Base-by-base conservation (phyloP, 2,797 vertebrate species). In the Megalops cyprinoides region DNA sequence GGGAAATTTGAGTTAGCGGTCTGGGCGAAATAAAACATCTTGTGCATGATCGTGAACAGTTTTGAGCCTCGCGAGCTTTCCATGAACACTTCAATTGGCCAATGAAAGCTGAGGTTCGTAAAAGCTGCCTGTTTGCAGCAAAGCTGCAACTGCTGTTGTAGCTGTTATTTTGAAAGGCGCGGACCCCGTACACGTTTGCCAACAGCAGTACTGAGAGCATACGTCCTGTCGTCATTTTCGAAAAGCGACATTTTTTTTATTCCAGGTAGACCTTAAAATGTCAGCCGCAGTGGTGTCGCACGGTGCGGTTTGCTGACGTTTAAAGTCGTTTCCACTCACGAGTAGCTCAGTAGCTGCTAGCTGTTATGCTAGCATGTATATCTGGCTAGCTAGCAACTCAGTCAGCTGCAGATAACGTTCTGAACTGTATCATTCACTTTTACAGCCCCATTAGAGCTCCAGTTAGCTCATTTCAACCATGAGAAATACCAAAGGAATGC, bases 61-160 rank as follows among this genome's bases (percentile, higher is more conserved):
- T 9, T n/a, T 7, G 48, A 23, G 51, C 37, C 15, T 25, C 51
- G 51, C 67, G 67, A 74, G 51, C 51, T 48, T 56, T 80, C 62
- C 51, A 53, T 39, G 39, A 46, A 49, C 25, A 56, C 51, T 8
- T n/a, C 42, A 37, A 51, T 31, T 23, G 56, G 28, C 79, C 79
- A 80, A 80, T 80, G 56, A 49, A 55, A 18, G 46, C n/a, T 3
- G 23, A 37, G 71, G 25, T 23, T 46, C 75, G 42, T 31, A 25
- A 76, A 76, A 75, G 55, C 71, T 76, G 79, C 79, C 79, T 74
- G 51, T 80, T 80, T 80, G 71, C 79, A 71, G 79, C 37, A 80
- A 80, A 80, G 69, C 79, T 60, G 55, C 34, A 74, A 49, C 42
- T 80, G 69, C 51, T 46, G 53, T 39, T 65, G 31, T 65, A 65